These are phyloP conservation scores for Dusona sp. DNA, from an alignment of 2,888 invertebrate species.

Conservation along the genomic window DNA sequence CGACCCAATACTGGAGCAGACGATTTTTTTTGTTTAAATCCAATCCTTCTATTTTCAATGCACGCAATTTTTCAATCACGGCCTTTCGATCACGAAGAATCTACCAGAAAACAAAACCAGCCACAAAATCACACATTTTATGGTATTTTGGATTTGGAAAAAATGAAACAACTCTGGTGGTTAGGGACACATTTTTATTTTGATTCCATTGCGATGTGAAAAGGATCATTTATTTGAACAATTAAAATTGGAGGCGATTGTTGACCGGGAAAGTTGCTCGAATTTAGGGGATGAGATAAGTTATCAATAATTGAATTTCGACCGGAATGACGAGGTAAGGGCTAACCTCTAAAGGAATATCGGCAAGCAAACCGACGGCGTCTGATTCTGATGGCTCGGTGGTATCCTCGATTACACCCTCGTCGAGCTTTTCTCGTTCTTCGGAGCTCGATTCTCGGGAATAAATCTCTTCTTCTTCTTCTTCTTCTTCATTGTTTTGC, in stretches of 20 bases:
- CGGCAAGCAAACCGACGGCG: conserved; percentile 65
- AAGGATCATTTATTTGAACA: not conserved
- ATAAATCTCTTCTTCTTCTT: conserved; percentile 45
- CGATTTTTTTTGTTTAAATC: conserved; percentile 71
- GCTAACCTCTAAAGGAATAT: conserved; percentile 76
- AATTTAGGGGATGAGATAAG: conserved; percentile 70
- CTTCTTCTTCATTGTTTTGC: conserved; percentile 50
- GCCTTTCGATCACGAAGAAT: conserved; percentile 70
- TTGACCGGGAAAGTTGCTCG: not conserved
- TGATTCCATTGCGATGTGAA: not conserved
- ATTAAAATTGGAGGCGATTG: not conserved
- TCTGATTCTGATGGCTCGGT: conserved; percentile 62
- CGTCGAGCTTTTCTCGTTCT: conserved; percentile 69
- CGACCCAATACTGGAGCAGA: conserved; percentile 71
- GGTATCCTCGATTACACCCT: conserved; percentile 61
- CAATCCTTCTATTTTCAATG: conserved; percentile 64
- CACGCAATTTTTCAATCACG: conserved; percentile 69
- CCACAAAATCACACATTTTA: not conserved
- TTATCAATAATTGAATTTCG: conserved; percentile 73
- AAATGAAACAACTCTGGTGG: not conserved
- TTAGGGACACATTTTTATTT: conserved; percentile 17
- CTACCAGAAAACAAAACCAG: conserved; percentile 53
- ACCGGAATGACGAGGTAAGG: conserved; percentile 72
- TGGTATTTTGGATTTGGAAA: not conserved
- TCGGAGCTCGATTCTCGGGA: conserved; percentile 50